phyloP scores from a whole-genome alignment of 2,113 vertebrate species.

The Pteruthius melanotis region DNA sequence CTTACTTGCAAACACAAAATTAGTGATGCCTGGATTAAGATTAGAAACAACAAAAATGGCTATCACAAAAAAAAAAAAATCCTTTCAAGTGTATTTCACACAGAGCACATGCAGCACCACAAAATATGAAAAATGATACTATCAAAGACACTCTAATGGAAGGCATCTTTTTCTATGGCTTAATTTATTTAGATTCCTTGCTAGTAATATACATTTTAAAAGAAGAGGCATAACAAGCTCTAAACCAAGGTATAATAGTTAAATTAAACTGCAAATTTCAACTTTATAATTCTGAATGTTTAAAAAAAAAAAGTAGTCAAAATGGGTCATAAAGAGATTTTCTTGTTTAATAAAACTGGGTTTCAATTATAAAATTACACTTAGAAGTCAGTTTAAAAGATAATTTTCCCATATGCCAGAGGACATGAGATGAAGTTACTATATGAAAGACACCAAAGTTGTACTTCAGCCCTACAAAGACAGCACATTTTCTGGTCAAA shows the following conservation, averaged over 20 bases:
- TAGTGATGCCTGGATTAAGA: constrained; percentile 47
- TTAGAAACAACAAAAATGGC: neutral
- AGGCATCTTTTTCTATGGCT: neutral
- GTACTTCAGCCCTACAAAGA: neutral
- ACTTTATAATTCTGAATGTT: neutral
- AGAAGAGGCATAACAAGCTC: neutral
- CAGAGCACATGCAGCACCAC: neutral
- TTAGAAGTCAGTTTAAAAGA: neutral
- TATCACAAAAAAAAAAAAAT: neutral
- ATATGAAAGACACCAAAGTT: neutral
- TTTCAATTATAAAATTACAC: neutral
- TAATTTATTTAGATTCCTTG: neutral
- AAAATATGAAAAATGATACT: neutral
- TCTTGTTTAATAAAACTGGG: neutral
- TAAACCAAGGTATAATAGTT: neutral
- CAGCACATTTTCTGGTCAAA: neutral
- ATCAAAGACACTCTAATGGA: neutral
- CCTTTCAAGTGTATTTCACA: neutral
- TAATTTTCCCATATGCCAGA: neutral
- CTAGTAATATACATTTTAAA: neutral
- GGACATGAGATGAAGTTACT: neutral
- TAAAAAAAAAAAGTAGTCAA: neutral
- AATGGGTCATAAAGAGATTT: neutral
- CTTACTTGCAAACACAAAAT: constrained; percentile 51
- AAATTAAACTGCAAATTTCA: neutral